A percentile compares a stretch with the other conserved stretches of the same genome.
These are phyloP conservation scores for Neotoxoptera formosana DNA, from an alignment of 1,140 invertebrate species.

Conservation along the genomic window DNA sequence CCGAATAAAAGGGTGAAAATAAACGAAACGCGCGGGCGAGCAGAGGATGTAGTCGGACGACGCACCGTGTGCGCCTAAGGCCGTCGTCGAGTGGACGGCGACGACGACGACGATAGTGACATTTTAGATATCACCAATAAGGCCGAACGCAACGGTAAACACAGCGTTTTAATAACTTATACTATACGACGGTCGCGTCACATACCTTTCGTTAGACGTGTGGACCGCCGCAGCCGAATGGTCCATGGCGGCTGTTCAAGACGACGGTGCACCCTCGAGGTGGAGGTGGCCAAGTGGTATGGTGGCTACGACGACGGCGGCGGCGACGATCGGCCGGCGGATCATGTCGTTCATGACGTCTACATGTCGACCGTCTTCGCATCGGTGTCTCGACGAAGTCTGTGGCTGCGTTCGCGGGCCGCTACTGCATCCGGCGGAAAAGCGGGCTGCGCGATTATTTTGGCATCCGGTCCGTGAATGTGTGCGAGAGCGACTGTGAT, in stretches of 20 bases:
- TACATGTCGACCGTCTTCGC: not conserved
- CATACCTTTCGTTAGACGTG: constrained; percentile 33
- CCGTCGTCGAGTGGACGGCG: not conserved
- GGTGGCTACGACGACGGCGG: not conserved
- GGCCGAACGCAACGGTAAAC: not conserved
- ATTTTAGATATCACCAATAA: not conserved
- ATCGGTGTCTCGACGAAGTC: not conserved
- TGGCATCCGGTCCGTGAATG: constrained; percentile 7
- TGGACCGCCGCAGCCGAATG: constrained; percentile 21
- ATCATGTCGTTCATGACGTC: constrained; percentile 28
- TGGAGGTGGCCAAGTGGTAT: constrained; percentile 15
- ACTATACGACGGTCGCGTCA: not conserved
- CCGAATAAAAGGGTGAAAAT: not conserved
- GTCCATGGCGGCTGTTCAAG: constrained; percentile 41
- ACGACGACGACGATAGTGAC: not conserved
- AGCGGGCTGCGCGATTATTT: constrained; percentile 5
- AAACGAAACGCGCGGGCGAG: not conserved
- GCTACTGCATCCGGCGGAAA: constrained; percentile 23
- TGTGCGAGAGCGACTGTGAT: not conserved
- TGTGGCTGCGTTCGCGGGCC: not conserved
- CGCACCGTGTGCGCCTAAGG: not conserved
- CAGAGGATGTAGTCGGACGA: not conserved
- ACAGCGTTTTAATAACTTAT: not conserved
- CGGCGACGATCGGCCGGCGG: constrained; percentile 5
- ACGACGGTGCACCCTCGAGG: constrained; percentile 25